phyloP scores from a whole-genome alignment of 92 coral and sea anemone species.

The Actinostola sp. region DNA sequence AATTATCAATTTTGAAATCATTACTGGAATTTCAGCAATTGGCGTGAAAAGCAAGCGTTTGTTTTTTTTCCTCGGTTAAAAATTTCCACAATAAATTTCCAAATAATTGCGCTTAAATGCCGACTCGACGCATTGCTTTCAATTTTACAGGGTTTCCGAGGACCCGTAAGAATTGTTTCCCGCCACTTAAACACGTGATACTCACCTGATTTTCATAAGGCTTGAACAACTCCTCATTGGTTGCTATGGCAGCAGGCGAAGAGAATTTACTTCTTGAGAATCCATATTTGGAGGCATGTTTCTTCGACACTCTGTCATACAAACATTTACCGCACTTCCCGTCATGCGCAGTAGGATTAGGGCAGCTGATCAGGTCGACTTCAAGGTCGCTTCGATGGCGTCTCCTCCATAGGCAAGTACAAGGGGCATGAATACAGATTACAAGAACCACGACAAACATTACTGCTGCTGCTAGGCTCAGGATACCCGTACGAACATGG shows the following conservation, averaged over 20 bases:
- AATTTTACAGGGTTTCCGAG: no score
- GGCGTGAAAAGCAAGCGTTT: no score
- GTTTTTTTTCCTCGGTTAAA: no score
- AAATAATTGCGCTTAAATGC: no score
- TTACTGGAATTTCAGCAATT: no score
- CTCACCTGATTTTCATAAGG: constrained; percentile 27
- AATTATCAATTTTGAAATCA: no score
- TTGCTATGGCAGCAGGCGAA: constrained; percentile 23
- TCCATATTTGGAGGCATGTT: constrained; percentile 21
- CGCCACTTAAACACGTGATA: neutral
- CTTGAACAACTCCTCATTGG: constrained; percentile 40
- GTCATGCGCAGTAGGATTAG: constrained; percentile 39
- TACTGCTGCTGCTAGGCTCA: constrained; percentile 26
- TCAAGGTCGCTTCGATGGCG: constrained; percentile 34
- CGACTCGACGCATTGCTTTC: no score
- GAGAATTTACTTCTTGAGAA: constrained; percentile 8
- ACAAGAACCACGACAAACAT: constrained; percentile 36
- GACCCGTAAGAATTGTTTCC: no score
- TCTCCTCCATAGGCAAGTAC: constrained; percentile 27
- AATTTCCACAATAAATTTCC: no score
- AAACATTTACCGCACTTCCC: constrained; percentile 50
- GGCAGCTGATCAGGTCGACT: constrained; percentile 45
- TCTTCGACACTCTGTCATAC: constrained; percentile 34
- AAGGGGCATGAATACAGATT: constrained; percentile 41
- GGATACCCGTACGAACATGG: constrained; percentile 6